A percentile compares a stretch with the other conserved stretches of the same genome.
Evolutionary conservation across 2,888 invertebrate genomes (phyloP).

Genomic region (Metopia argyrocephala): DNA sequence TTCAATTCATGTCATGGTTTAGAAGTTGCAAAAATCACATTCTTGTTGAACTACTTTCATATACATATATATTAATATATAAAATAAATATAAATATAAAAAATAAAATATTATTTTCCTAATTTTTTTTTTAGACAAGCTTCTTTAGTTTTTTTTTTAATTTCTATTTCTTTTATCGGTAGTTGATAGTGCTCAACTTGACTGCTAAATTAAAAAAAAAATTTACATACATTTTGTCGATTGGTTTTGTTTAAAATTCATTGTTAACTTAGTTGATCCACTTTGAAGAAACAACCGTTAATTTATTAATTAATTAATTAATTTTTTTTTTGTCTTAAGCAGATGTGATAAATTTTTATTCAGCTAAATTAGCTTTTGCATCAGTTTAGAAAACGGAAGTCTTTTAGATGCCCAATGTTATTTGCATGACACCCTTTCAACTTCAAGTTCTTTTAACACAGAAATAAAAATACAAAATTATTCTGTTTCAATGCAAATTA

Average conservation of each 20-base stretch:
- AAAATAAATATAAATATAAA: too few relatives aligned
- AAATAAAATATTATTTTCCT: background rate
- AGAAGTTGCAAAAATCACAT: too few relatives aligned
- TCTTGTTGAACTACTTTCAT: too few relatives aligned
- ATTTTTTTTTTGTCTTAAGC: background rate
- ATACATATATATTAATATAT: too few relatives aligned
- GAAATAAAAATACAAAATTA: background rate
- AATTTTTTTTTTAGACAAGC: background rate
- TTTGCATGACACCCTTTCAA: constrained; percentile 9
- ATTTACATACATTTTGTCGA: constrained; percentile 16
- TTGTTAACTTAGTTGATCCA: background rate
- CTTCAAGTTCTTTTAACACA: background rate
- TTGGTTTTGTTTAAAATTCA: background rate
- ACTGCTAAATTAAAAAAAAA: too few relatives aligned
- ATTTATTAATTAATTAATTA: background rate
- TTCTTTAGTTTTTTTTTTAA: background rate
- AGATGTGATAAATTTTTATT: background rate
- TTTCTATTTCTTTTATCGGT: too few relatives aligned
- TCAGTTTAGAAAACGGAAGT: constrained; percentile 19
- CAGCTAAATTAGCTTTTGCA: background rate
- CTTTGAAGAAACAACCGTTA: background rate
- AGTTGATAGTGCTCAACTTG: too few relatives aligned
- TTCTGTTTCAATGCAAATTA: background rate
- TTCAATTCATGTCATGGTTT: too few relatives aligned
- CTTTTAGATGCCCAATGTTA: constrained; percentile 9